phyloP scores from a whole-genome alignment of 2,113 vertebrate species.

The Spilogale gracilis region DNA sequence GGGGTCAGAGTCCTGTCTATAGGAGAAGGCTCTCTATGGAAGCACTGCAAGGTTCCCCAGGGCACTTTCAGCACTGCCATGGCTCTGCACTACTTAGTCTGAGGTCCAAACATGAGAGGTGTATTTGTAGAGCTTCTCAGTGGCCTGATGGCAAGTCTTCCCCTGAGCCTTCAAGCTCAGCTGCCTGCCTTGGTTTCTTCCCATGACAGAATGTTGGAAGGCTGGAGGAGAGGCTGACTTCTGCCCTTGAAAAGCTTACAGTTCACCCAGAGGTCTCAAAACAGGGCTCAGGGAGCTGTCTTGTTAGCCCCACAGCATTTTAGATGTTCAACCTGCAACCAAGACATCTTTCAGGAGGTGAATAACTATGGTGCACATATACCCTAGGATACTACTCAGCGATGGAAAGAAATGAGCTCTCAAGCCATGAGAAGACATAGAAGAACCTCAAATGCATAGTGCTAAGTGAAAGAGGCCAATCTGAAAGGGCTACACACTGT shows the following conservation, averaged over 20 bases:
- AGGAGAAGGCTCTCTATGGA: neutral
- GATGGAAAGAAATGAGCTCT: neutral
- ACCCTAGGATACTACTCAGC: neutral
- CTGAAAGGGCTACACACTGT: neutral
- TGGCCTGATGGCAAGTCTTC: neutral
- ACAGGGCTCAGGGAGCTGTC: neutral
- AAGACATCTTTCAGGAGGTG: neutral
- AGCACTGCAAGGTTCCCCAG: neutral
- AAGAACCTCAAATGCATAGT: neutral
- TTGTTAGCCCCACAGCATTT: neutral
- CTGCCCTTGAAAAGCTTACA: neutral
- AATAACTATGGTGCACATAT: neutral
- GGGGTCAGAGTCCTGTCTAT: neutral
- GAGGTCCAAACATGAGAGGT: neutral
- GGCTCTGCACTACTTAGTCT: neutral
- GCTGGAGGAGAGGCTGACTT: neutral
- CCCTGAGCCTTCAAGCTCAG: neutral
- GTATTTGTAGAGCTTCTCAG: neutral
- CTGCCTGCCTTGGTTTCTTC: conserved; percentile 1
- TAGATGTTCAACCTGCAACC: neutral
- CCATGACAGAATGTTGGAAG: neutral
- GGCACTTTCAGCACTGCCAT: neutral
- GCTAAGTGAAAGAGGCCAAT: neutral
- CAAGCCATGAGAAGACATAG: neutral
- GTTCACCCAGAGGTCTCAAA: neutral